Percentiles rank a stretch among this genome's conserved stretches.
Evolutionary conservation across 2,888 invertebrate genomes (phyloP).

Genomic region (Orchesellides sinensis): DNA sequence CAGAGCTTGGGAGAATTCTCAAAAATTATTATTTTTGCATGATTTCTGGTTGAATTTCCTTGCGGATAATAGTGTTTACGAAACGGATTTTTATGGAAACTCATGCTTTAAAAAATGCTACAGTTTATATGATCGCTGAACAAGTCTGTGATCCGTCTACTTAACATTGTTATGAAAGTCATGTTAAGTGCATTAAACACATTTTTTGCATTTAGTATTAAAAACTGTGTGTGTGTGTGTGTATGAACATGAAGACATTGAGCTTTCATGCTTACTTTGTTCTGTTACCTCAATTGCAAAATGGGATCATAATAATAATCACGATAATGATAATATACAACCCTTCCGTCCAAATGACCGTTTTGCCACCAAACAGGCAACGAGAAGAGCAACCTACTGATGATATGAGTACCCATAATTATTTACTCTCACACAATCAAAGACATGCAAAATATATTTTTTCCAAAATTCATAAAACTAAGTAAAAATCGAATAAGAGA

Average conservation of each 20-base stretch:
- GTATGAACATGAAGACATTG: constrained; percentile 28
- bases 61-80: background rate
- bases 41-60: too few species aligned
- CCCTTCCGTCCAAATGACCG: constrained; percentile 20
- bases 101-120: too few species aligned
- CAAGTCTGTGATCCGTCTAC: too few species aligned
- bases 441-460: constrained; percentile 43
- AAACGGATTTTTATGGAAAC: background rate
- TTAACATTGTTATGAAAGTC: too few species aligned
- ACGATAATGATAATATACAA: constrained; percentile 24
- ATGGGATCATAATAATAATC: background rate
- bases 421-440: constrained; percentile 63
- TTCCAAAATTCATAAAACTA: constrained; percentile 1
- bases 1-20: too few species aligned
- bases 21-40: too few species aligned
- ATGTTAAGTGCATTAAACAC: too few species aligned
- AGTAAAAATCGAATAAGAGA: constrained; percentile 4
- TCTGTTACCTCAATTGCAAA: background rate
- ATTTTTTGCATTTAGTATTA: background rate
- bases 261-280: constrained; percentile 45
- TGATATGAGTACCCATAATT: constrained; percentile 48
- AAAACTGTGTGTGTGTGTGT: too few species aligned
- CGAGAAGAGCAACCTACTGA: background rate
- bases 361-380: constrained; percentile 18
- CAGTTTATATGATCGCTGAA: too few species aligned